Evolutionary conservation across 2,113 vertebrate genomes (phyloP).

Genomic region (Donacobius atricapilla): DNA sequence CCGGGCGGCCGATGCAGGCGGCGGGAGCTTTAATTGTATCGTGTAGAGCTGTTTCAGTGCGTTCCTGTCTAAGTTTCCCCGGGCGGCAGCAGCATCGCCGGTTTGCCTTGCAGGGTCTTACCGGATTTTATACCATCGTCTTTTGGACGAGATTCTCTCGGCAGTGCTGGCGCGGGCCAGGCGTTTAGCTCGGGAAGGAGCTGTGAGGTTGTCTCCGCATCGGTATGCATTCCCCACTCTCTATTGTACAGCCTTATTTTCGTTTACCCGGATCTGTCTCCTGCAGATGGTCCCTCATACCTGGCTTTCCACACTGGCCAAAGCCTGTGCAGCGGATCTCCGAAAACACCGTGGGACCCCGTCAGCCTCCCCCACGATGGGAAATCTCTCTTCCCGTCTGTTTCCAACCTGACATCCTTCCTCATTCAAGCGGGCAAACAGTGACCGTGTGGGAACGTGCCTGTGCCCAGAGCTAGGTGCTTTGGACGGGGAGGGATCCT

Average conservation of each 20-base stretch:
- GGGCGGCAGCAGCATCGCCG: not conserved
- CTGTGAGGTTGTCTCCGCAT: not conserved
- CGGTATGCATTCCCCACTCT: not conserved
- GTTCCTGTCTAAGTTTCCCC: not conserved
- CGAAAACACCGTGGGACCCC: not conserved
- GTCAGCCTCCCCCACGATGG: not conserved
- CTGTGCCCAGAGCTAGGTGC: not conserved
- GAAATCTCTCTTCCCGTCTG: not conserved
- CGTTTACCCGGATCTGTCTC: not conserved
- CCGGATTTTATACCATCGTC: not conserved
- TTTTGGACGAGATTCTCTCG: not conserved
- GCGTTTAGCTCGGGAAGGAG: not conserved
- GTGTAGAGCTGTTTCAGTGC: not conserved
- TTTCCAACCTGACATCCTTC: not conserved
- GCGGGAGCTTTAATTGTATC: not conserved
- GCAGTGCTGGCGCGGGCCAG: not conserved
- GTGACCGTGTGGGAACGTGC: not conserved
- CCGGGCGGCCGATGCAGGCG: not conserved
- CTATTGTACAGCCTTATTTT: not conserved
- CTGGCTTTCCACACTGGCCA: not conserved
- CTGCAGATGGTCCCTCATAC: not conserved
- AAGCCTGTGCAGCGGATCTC: not conserved
- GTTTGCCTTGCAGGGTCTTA: not conserved
- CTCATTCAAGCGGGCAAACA: not conserved
- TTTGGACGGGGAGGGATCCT: not conserved